Evolutionary conservation across 2,113 vertebrate species (phyloP), one percentile per base, ranked within the genome.

Genomic region (Callipepla squamata): DNA sequence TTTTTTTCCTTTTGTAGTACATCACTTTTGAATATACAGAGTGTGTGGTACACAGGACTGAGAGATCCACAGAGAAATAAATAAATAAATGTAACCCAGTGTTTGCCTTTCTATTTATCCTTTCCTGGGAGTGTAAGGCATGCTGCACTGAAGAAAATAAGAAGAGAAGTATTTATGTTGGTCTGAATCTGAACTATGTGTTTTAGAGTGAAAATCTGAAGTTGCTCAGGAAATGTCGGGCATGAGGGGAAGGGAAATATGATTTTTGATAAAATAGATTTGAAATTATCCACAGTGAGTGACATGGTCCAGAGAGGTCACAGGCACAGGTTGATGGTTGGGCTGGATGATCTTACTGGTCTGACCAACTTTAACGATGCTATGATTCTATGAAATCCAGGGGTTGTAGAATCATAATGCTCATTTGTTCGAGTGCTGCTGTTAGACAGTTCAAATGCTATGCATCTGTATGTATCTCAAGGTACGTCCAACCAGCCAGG

Each of bases 11-110:
- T 28, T 10, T 9, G 55, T 19, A n/a, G 12, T 23, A 10, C 20
- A 44, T 47, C 57, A 25, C 3, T 68, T 96, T 90, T 65, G 53
- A 79, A 87, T 68, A 28, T 23, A 16, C 40, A 34, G 44, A 94
- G 34, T 22, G n/a, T 18, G 26, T 42, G 59, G 66, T 85, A 42
- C 32, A 51, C 25, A 36, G 32, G 44, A 19, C 5, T 20, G 7
- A 42, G 25, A 17, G 5, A 22, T 42, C 83, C 47, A 18, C 19
- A 26, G 85, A 53, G 81, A 90, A 84, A 86, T 80, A 44, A 61
- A n/a, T n/a, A 21, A n/a, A 23, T 17, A 79, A 65, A 28, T 53
- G 14, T 9, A 44, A 21, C 47, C 44, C 47, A 58, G 25, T 8
- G 0, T 28, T 5, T 53, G 5, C 26, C 44, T 47, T 55, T 68